Percentiles rank a stretch among this genome's conserved stretches.
Conservation (phyloP, 2,797 vertebrate genomes). For the Manis crassicaudata region DNA sequence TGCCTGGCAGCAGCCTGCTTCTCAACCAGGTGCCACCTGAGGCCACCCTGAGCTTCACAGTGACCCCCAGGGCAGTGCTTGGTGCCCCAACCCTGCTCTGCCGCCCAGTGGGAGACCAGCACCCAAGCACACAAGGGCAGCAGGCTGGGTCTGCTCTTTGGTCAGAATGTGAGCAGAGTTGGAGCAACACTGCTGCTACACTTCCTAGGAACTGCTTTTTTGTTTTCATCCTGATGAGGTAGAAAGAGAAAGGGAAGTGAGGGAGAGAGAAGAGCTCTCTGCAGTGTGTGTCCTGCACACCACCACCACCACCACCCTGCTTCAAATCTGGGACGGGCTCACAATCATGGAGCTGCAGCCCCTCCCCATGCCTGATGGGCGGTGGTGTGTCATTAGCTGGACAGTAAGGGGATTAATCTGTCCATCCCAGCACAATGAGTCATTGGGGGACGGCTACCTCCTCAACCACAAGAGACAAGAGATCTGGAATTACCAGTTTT, state of each 20-base stretch:
- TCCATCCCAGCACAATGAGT: not conserved
- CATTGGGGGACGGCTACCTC: not conserved
- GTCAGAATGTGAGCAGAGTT: not conserved
- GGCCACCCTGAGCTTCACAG: rapidly evolving
- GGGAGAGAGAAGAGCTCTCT: not conserved
- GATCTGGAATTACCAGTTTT: not conserved
- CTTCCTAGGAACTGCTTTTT: not conserved
- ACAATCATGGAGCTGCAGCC: not conserved
- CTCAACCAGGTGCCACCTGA: rapidly evolving
- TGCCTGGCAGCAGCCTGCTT: not conserved
- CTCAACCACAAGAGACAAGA: not conserved
- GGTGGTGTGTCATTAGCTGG: rapidly evolving
- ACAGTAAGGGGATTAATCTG: not conserved
- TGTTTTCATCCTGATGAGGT: not conserved
- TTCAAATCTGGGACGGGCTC: not conserved
- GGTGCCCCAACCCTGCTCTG: rapidly evolving
- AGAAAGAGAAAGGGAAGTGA: not conserved
- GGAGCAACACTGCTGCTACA: not conserved
- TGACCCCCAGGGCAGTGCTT: not conserved
- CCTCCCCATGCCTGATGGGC: rapidly evolving
- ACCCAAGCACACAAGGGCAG: not conserved
- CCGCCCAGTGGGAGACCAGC: not conserved
- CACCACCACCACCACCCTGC: rapidly evolving
- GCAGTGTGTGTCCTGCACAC: rapidly evolving
- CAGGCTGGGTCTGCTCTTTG: not conserved